A percentile compares a stretch with the other conserved stretches of the same genome.
phyloP scores from a whole-genome alignment of 1,140 invertebrate species.

The Dryas iulia region DNA sequence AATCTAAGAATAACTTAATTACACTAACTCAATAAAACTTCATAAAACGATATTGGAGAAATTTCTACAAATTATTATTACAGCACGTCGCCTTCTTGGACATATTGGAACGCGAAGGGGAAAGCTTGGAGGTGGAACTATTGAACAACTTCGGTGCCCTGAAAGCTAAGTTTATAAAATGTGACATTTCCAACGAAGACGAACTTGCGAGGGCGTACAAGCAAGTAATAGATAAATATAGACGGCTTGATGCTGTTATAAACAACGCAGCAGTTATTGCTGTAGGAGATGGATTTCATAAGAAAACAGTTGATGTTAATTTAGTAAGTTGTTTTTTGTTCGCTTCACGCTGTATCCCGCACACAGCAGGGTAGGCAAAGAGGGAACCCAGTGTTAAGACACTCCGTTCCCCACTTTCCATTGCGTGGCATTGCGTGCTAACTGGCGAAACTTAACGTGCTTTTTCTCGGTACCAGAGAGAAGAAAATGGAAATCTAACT shows the following conservation, averaged over 20 bases:
- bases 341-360: too few relatives aligned
- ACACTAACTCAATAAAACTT: conserved; percentile 17
- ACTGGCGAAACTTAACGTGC: too few relatives aligned
- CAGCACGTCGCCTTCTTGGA: conserved; percentile 70
- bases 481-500: too few relatives aligned
- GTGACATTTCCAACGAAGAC: conserved; percentile 84
- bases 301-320: conserved; percentile 68
- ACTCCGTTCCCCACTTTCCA: too few relatives aligned
- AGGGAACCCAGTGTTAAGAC: too few relatives aligned
- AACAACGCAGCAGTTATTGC: conserved; percentile 83
- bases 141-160: conserved; percentile 61
- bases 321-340: too few relatives aligned
- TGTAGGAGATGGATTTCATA: conserved; percentile 44
- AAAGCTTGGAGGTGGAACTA: conserved; percentile 54
- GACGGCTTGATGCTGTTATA: conserved; percentile 83
- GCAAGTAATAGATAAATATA: conserved; percentile 81
- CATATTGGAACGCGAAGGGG: conserved; percentile 55
- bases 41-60: conserved; percentile 25
- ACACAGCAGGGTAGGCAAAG: too few relatives aligned
- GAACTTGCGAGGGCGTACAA: conserved; percentile 84
- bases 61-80: conserved; percentile 33
- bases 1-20: not conserved
- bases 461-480: too few relatives aligned
- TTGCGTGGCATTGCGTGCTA: too few relatives aligned
- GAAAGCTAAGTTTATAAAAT: conserved; percentile 78